Conservation (phyloP, 2,888 invertebrate species). For the Agrochola macilenta region DNA sequence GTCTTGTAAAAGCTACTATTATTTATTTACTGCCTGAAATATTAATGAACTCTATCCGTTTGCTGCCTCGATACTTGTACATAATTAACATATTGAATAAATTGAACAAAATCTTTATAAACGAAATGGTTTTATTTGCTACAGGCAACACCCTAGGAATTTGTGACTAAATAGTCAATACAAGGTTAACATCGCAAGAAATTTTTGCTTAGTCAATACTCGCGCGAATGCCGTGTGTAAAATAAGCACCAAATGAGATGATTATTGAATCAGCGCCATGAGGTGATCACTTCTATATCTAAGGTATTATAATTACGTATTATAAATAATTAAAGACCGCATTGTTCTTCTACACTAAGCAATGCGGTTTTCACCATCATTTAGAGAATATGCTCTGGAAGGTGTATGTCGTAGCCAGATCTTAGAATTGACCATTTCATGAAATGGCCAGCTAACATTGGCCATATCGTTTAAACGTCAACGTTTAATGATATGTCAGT, state of each 20-base stretch:
- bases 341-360: too few relatives aligned
- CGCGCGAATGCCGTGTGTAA: not conserved
- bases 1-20: conserved; percentile 7
- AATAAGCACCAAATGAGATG: not conserved
- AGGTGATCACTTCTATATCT: not conserved
- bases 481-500: too few relatives aligned
- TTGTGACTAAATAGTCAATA: not conserved
- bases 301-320: too few relatives aligned
- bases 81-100: not conserved
- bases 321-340: too few relatives aligned
- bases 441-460: too few relatives aligned
- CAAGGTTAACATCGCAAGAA: not conserved
- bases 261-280: not conserved
- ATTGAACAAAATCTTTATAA: not conserved
- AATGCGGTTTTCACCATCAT: too few relatives aligned
- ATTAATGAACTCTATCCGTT: not conserved
- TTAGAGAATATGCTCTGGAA: too few relatives aligned
- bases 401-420: too few relatives aligned
- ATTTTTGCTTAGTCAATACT: not conserved
- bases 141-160: not conserved
- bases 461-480: too few relatives aligned
- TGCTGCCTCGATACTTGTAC: not conserved
- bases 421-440: too few relatives aligned
- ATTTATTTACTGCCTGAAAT: not conserved
- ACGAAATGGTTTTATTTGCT: not conserved